phyloP scores from a whole-genome alignment of 2,888 invertebrate species.

The Plebejus argus region DNA sequence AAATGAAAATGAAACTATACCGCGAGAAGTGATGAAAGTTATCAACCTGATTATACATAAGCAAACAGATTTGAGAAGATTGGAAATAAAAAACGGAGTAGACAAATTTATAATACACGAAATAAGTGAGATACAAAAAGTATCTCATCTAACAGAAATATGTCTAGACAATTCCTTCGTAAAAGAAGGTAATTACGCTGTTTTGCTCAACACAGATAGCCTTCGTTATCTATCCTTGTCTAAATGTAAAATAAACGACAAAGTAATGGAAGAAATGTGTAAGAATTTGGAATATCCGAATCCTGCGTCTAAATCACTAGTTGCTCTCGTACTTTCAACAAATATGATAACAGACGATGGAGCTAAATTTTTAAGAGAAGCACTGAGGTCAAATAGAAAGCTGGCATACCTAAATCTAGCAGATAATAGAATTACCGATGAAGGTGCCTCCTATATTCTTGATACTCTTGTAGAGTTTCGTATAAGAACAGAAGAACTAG shows the following conservation, averaged over 20 bases:
- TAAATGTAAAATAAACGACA: constrained; percentile 56
- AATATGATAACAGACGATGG: constrained; percentile 61
- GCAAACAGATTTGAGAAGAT: constrained; percentile 46
- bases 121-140: constrained; percentile 50
- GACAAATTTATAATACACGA: constrained; percentile 50
- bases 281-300: constrained; percentile 46
- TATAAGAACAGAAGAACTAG: constrained; percentile 51
- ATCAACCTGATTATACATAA: constrained; percentile 52
- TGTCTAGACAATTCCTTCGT: constrained; percentile 53
- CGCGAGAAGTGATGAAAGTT: constrained; percentile 51
- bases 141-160: constrained; percentile 55
- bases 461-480: constrained; percentile 50
- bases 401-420: constrained; percentile 59
- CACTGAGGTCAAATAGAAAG: constrained; percentile 54
- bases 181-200: constrained; percentile 51
- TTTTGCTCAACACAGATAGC: constrained; percentile 48
- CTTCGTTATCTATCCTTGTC: constrained; percentile 55
- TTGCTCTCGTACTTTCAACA: constrained; percentile 55
- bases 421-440: constrained; percentile 56
- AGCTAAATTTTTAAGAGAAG: constrained; percentile 49
- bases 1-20: constrained; percentile 48
- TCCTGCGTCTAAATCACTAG: constrained; percentile 52
- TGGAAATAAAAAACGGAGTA: constrained; percentile 53
- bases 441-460: constrained; percentile 50
- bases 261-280: constrained; percentile 49